These are phyloP conservation scores for Bombus ignitus DNA, from an alignment of 1,140 invertebrate genomes.

Conservation along the genomic window DNA sequence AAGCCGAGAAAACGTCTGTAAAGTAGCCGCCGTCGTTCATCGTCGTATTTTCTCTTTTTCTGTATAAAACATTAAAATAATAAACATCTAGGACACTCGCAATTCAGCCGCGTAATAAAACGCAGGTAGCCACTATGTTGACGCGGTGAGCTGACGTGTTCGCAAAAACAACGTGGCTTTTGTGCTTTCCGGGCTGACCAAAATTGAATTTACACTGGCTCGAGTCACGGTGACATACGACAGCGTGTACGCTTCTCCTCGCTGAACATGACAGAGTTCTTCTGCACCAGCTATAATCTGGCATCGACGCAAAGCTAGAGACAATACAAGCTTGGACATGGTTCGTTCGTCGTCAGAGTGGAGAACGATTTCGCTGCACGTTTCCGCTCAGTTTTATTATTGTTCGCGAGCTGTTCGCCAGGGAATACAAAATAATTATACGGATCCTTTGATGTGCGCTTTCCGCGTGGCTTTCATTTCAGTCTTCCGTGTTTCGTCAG, in stretches of 20 bases:
- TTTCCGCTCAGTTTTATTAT: constrained; percentile 40
- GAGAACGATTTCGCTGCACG: constrained; percentile 10
- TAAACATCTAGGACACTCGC: background rate
- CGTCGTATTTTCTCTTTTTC: too few relatives aligned
- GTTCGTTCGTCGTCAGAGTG: constrained; percentile 22
- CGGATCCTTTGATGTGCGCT: constrained; percentile 5
- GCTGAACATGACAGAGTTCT: constrained; percentile 56
- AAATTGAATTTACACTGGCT: constrained; percentile 57
- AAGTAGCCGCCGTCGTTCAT: too few relatives aligned
- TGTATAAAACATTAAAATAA: background rate
- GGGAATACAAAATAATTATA: constrained; percentile 32
- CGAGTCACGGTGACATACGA: constrained; percentile 24
- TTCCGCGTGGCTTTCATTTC: background rate
- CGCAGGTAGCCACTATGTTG: background rate
- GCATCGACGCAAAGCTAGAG: constrained; percentile 57
- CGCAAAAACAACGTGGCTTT: constrained; percentile 40
- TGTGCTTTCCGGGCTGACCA: constrained; percentile 33
- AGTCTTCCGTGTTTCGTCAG: background rate
- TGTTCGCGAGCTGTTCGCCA: background rate
- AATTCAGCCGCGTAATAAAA: constrained; percentile 4
- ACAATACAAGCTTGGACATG: constrained; percentile 43
- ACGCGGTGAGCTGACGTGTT: background rate
- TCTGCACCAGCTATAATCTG: constrained; percentile 54
- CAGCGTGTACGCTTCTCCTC: constrained; percentile 16
- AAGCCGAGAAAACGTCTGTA: background rate